phyloP scores from a whole-genome alignment of 2,888 invertebrate genomes.

The Drosophila borborema region DNA sequence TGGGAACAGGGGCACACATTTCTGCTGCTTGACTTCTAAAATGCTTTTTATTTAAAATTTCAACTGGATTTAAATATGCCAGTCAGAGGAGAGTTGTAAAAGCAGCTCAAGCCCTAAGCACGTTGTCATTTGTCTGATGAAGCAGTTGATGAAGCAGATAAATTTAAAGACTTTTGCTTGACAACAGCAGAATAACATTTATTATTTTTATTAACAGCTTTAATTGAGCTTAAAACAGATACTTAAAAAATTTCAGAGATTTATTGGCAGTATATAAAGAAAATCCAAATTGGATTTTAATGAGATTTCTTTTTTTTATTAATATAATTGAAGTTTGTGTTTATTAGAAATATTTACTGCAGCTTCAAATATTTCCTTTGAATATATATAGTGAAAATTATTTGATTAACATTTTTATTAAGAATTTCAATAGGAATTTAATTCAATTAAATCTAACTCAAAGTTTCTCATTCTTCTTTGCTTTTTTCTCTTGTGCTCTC shows the following conservation, averaged over 20 bases:
- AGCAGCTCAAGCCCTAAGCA: conserved; percentile 38
- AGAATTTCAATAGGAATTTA: neutral
- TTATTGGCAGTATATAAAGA: neutral
- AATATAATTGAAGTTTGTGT: too few relatives aligned
- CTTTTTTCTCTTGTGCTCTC: neutral
- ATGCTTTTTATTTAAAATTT: conserved; percentile 36
- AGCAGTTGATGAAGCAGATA: conserved; percentile 21
- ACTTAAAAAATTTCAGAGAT: neutral
- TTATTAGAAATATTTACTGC: too few relatives aligned
- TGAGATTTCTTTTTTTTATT: neutral
- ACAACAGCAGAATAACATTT: neutral
- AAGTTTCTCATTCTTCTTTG: too few relatives aligned
- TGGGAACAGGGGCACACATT: conserved; percentile 7
- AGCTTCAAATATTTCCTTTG: too few relatives aligned
- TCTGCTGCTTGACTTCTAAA: conserved; percentile 54
- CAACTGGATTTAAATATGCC: conserved; percentile 56
- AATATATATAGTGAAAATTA: too few relatives aligned
- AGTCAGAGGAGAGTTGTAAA: conserved; percentile 47
- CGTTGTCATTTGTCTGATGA: conserved; percentile 55
- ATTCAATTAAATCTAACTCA: neutral
- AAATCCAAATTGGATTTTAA: neutral
- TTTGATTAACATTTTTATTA: too few relatives aligned
- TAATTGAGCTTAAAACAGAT: neutral
- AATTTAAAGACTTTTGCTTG: conserved; percentile 9
- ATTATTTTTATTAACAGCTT: neutral